Evolutionary conservation across 2,888 invertebrate genomes (phyloP), one percentile per base, ranked within the genome.

Genomic region (Bugula neritina): DNA sequence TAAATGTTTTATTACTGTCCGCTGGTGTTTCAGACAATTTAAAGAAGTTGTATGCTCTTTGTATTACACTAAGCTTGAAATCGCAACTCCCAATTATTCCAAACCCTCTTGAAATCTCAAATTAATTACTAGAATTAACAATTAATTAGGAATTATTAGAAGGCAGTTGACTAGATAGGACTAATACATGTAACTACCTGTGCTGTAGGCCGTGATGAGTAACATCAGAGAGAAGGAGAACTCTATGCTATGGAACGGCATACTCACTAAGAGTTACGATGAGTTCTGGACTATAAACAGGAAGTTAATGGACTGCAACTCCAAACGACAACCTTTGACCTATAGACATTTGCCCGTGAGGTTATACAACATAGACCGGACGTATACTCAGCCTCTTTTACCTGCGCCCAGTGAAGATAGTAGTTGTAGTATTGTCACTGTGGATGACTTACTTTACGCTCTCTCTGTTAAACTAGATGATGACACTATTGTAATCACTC

Each of bases 231-330:
- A 94, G 81, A 94, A 94, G 82, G 98, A 99, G 80, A 97, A 98
- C 81, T 93, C 92, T 83, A 94, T 96, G 80, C 86, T 99, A 21
- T 99, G 97, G 97, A 87, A 91, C 69, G 97, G 97, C 35, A 86
- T 99, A 75, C 90, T 87, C 87, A 69, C 85, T 92, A 93, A 97
- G 83, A 95, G 94, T 85, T 99, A 98, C 86, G 98, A 99, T 84
- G 97, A 97, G 84, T 99, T 99, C 85, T 99, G 98, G 98, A 91
- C 94, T 1, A 91, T 98, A 17, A 99, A 99, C 84, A 89, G 94
- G 77, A 90, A 93, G 81, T 86, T 99, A 72, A 98, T 98, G 97
- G 96, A 96, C 63, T 63, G 63, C 31, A 63, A 63, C 31, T 31
- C 81, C 79, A 81, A 57, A 87, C 71, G n/a, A 21, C 52, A 54